Evolutionary conservation across 2,888 invertebrate genomes (phyloP), one percentile per base, ranked within the genome.

Genomic region (Drepana falcataria): DNA sequence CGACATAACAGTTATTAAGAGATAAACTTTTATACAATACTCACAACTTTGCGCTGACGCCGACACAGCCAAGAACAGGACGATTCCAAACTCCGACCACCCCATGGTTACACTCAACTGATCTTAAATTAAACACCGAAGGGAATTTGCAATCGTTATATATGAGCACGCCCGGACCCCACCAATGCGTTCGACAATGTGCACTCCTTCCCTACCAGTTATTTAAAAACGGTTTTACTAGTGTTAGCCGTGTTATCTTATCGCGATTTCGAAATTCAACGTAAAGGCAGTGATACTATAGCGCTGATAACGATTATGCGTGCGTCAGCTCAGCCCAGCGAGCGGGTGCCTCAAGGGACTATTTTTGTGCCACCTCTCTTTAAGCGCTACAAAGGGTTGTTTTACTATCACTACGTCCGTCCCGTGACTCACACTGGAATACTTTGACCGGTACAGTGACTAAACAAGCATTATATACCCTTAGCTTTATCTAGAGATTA

Each of bases 261-360:
- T 88, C 87, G 64, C 49, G 57, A 66, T 86, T 87, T 85, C 80
- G 80, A 88, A 87, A 87, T 87, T 84, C 87, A 80, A 63, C 67
- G 82, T 84, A 87, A 81, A 85, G 78, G 77, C 80, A 71, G 76
- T 78, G 85, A 85, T 85, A 75, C 74, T 78, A 75, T 67, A 63
- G 59, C 58, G 5, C 49, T 68, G 73, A 74, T 75, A 72, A 64
- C 44, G 51, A 77, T 77, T 76, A 21, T 69, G 60, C 49, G 47
- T 53, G 63, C 66, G 68, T 55, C 60, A 61, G 58, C 59, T 58
- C 47, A 35, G 47, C n/a, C 21, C 52, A 35, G 35, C 55, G 63
- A 35, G 53, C 49, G 49, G 71, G 77, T 35, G 74, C 69, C 61
- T 58, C 75, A 73, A 60, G 79, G 78, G 53, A n/a, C 52, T 3